Conservation (phyloP, 2,888 invertebrate species). For the Clusia tigrina region DNA sequence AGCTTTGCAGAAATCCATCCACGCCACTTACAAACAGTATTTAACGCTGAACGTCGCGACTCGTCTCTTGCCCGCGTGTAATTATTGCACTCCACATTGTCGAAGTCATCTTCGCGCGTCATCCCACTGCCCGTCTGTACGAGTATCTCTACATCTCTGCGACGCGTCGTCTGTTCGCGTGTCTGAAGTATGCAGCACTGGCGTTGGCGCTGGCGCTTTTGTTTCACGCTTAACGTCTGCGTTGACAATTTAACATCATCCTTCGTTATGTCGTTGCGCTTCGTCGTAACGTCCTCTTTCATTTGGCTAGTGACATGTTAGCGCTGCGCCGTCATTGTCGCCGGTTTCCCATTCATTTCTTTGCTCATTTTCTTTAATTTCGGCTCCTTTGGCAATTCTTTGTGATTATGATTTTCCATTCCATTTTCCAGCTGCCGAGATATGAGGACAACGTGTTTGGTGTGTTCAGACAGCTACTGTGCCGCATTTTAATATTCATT, state of each 20-base stretch:
- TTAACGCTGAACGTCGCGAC: constrained; percentile 9
- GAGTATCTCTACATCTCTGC: not conserved
- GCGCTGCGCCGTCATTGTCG: not conserved
- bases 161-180: too few relatives aligned
- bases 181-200: too few relatives aligned
- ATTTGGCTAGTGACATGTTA: not conserved
- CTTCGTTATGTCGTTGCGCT: too few relatives aligned
- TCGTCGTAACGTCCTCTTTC: not conserved
- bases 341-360: not conserved
- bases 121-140: not conserved
- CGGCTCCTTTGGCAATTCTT: not conserved
- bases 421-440: not conserved
- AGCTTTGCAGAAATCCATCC: not conserved
- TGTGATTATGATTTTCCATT: constrained; percentile 2
- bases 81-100: constrained; percentile 15
- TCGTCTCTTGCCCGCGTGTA: constrained; percentile 18
- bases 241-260: constrained; percentile 1
- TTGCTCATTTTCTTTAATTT: constrained; percentile 7
- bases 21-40: constrained; percentile 8
- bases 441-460: not conserved
- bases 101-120: not conserved
- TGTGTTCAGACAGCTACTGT: not conserved
- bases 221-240: not conserved
- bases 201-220: not conserved
- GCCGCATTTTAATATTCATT: not conserved